Evolutionary conservation across 2,113 vertebrate species (phyloP).

Genomic region (Ancistrus triradiatus): DNA sequence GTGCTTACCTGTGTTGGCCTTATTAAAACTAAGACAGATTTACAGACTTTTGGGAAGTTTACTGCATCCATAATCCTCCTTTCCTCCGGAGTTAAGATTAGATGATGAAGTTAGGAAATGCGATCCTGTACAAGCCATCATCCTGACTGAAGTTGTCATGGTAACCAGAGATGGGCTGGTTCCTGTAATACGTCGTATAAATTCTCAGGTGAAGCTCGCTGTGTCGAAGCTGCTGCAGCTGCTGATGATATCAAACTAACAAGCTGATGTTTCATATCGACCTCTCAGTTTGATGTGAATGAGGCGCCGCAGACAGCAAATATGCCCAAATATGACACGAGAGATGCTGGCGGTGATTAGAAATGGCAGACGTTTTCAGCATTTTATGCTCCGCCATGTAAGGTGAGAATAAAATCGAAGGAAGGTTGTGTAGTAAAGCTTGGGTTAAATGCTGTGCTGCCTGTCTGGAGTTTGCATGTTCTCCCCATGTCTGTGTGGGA

Average conservation of each 20-base stretch:
- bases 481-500: background rate
- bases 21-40: too few species aligned
- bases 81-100: too few species aligned
- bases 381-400: too few species aligned
- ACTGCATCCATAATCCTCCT: too few species aligned
- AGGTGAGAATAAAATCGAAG: too few species aligned
- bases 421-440: background rate
- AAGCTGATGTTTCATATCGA: background rate
- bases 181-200: background rate
- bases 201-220: background rate
- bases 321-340: background rate
- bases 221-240: background rate
- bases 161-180: background rate
- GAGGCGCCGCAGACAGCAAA: background rate
- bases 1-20: too few species aligned
- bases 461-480: background rate
- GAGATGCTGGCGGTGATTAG: background rate
- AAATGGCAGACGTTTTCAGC: too few species aligned
- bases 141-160: too few species aligned
- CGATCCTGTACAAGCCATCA: background rate
- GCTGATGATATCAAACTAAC: slow-evolving; percentile 3
- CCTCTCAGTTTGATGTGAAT: slow-evolving; percentile 3
- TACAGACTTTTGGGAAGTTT: too few species aligned
- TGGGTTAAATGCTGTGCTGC: background rate
- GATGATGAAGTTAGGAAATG: background rate